Evolutionary conservation across 2,888 invertebrate species (phyloP).

Genomic region (Monoplex corrugatus): DNA sequence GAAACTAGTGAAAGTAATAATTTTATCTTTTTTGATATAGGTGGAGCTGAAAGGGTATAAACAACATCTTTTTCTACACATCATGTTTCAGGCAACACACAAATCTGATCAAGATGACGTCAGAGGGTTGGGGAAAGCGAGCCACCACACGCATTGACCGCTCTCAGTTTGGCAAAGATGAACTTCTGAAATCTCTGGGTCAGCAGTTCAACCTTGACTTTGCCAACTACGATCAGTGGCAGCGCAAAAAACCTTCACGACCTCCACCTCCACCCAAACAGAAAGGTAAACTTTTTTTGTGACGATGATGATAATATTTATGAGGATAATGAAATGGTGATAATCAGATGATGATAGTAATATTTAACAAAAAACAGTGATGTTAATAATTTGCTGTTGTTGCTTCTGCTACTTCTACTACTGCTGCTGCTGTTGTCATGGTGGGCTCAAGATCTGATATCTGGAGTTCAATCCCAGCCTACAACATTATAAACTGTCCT

Average conservation of each 20-base stretch:
- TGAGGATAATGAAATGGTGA: too few species aligned
- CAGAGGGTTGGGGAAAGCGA: constrained; percentile 65
- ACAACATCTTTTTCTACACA: background rate
- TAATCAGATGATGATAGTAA: too few species aligned
- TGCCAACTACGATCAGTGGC: constrained; percentile 75
- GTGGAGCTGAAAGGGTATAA: background rate
- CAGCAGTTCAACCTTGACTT: constrained; percentile 74
- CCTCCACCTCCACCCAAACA: constrained; percentile 47
- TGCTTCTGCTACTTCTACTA: too few species aligned
- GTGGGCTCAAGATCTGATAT: too few species aligned
- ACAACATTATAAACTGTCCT: too few species aligned
- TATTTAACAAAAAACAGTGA: too few species aligned
- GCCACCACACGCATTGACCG: constrained; percentile 66
- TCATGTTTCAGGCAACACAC: background rate
- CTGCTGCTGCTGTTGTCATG: too few species aligned
- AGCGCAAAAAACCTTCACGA: constrained; percentile 58
- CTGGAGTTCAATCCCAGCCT: too few species aligned
- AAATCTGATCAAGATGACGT: constrained; percentile 54
- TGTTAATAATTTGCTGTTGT: too few species aligned
- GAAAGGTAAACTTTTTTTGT: constrained; percentile 31
- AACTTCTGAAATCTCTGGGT: constrained; percentile 70
- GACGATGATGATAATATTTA: too few species aligned
- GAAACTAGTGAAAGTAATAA: background rate
- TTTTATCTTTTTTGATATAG: background rate
- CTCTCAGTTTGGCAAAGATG: constrained; percentile 71